Conservation (phyloP, 2,113 vertebrate genomes). For the Saimiri boliviensis region DNA sequence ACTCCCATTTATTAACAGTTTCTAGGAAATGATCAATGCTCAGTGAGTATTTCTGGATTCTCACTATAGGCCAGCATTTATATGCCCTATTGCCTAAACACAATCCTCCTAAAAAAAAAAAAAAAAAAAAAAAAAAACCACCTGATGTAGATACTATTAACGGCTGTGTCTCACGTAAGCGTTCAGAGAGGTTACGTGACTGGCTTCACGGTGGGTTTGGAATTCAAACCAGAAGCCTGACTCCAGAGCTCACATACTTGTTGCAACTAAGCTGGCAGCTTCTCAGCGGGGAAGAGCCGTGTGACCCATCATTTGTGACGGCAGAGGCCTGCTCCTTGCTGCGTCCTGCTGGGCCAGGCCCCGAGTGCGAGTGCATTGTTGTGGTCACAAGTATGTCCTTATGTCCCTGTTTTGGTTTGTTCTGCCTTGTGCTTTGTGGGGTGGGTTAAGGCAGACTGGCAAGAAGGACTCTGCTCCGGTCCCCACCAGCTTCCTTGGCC, state of each 20-base stretch:
- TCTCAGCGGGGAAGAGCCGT: background rate
- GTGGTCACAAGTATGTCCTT: background rate
- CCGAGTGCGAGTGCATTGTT: background rate
- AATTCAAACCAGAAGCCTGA: background rate
- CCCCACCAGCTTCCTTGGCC: background rate
- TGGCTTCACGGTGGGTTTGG: too few species aligned
- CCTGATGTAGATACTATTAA: accelerated
- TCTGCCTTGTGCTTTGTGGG: background rate
- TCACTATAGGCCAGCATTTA: accelerated
- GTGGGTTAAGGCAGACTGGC: background rate
- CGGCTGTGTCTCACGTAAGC: too few species aligned
- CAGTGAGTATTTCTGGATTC: background rate
- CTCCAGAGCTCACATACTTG: too few species aligned
- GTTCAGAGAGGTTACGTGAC: background rate
- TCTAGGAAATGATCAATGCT: background rate
- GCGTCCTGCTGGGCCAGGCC: too few species aligned
- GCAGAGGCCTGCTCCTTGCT: background rate
- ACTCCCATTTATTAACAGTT: background rate
- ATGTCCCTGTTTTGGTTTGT: too few species aligned
- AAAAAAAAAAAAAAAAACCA: too few species aligned
- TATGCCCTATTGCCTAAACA: accelerated
- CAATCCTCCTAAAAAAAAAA: too few species aligned
- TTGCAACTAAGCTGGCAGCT: background rate
- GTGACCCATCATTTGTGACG: accelerated
- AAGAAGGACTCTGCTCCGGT: background rate